Percentiles rank a stretch among this genome's conserved stretches.
Evolutionary conservation across 2,888 invertebrate genomes (phyloP).

Genomic region (Hirtodrosophila duncani): DNA sequence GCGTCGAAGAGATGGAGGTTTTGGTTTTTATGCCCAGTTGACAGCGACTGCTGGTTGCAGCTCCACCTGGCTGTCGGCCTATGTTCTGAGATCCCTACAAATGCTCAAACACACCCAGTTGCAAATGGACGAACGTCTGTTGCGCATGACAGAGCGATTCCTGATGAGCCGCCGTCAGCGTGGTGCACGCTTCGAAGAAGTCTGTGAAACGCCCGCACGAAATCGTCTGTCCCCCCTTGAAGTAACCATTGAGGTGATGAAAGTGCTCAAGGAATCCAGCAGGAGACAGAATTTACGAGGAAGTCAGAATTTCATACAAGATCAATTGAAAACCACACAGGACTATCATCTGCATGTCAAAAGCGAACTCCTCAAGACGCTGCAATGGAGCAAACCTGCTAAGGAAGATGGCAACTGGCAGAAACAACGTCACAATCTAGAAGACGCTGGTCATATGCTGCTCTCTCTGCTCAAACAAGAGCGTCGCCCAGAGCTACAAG

Average conservation of each 20-base stretch:
- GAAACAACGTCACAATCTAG: constrained; percentile 11
- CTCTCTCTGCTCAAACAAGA: background rate
- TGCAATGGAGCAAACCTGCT: background rate
- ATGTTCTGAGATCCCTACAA: constrained; percentile 13
- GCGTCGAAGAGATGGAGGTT: constrained; percentile 15
- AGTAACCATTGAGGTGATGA: constrained; percentile 20
- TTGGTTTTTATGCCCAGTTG: constrained; percentile 2
- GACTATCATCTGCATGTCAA: constrained; percentile 14
- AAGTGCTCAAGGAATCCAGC: constrained; percentile 5
- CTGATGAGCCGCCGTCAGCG: constrained; percentile 3
- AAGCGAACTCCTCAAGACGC: background rate
- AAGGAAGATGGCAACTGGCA: constrained; percentile 6
- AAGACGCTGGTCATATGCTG: constrained; percentile 11
- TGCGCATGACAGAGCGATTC: constrained; percentile 1
- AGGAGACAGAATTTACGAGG: constrained; percentile 1
- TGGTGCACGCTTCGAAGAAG: background rate
- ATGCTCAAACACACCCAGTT: constrained; percentile 1
- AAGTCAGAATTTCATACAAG: background rate
- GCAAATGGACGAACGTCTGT: background rate
- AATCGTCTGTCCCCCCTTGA: constrained; percentile 12
- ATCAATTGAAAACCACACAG: background rate
- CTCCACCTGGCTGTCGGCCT: constrained; percentile 37
- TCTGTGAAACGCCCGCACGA: constrained; percentile 3
- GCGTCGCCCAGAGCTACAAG: background rate
- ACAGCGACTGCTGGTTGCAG: constrained; percentile 11